Base-by-base conservation (phyloP, 2,888 invertebrate genomes). In the Melanophora roralis region DNA sequence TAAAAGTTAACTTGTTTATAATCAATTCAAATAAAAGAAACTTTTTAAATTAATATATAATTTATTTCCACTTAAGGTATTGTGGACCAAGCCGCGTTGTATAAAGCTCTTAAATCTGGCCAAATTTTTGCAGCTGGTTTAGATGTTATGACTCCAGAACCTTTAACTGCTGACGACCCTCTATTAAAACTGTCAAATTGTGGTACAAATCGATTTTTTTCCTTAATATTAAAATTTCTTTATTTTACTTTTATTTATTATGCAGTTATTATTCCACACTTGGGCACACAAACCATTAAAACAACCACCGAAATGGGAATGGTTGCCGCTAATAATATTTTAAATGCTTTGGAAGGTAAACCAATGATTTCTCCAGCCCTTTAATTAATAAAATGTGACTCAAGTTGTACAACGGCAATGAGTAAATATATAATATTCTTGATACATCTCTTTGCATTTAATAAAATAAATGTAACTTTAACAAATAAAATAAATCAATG, bases 81-180 rank as follows among this genome's bases (percentile, higher is more conserved):
- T 16, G 92, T 96, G 0, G 93, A 97, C 82, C 97, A 97, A 86
- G 92, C 94, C 0, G 96, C 95, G 64, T 89, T 98, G 14, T 92
- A 94, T 68, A 92, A 93, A 51, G 97, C 97, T 0, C 90, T 98
- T 62, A 93, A 93, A 84, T 91, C 90, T 36, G 92, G 93, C 0
- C 91, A 92, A 81, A 97, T 98, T 72, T 94, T 94, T 86, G 95
- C 95, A 0, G 98, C 98, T 2, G 98, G 97, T 0, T 91, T 98
- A 1, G 98, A 98, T 88, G 98, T 98, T 1, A 96, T 95, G 85
- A 93, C 94, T 0, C 98, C 98, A 0, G 98, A 98, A 88, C 98
- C 98, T 0, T 88, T 98, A 59, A 96, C 97, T 0, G 90, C 92
- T 1, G 93, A 95, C 88, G 94, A 96, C 89, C 94, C 95, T 47